These are phyloP conservation scores for Aleadryas rufinucha DNA, from an alignment of 2,113 vertebrate genomes.

Conservation along the genomic window DNA sequence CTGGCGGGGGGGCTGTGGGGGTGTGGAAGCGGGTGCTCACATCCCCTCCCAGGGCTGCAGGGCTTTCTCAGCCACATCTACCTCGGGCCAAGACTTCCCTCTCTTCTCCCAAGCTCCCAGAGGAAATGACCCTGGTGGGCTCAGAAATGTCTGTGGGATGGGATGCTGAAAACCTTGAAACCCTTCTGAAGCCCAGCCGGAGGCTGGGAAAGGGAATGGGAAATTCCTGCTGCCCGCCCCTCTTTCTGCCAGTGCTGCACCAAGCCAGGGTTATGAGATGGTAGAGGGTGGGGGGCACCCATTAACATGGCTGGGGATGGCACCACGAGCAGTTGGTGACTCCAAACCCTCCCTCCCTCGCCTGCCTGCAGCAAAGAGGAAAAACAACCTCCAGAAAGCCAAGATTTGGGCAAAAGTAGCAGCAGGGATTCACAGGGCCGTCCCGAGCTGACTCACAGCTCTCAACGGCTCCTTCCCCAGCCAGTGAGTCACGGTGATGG, in stretches of 20 bases:
- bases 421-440: not conserved
- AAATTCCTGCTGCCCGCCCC: not conserved
- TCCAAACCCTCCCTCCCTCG: not conserved
- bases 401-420: not conserved
- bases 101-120: constrained; percentile 36
- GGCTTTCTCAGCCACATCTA: not conserved
- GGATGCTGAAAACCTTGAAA: not conserved
- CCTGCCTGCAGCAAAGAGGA: not conserved
- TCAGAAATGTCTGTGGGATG: constrained; percentile 36
- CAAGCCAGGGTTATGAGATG: fast-evolving
- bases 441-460: not conserved
- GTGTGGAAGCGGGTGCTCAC: not conserved
- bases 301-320: not conserved
- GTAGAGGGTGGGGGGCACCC: not conserved
- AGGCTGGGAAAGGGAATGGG: not conserved
- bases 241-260: not conserved
- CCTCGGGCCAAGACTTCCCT: not conserved
- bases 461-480: not conserved
- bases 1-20: not conserved
- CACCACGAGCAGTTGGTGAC: fast-evolving
- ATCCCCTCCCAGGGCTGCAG: constrained; percentile 25
- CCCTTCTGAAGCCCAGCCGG: not conserved
- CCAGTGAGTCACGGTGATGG: not conserved
- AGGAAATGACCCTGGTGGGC: constrained; percentile 49
- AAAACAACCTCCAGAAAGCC: not conserved